These are phyloP conservation scores for Aporrectodea caliginosa DNA, from an alignment of 1,140 invertebrate species.

Conservation along the genomic window DNA sequence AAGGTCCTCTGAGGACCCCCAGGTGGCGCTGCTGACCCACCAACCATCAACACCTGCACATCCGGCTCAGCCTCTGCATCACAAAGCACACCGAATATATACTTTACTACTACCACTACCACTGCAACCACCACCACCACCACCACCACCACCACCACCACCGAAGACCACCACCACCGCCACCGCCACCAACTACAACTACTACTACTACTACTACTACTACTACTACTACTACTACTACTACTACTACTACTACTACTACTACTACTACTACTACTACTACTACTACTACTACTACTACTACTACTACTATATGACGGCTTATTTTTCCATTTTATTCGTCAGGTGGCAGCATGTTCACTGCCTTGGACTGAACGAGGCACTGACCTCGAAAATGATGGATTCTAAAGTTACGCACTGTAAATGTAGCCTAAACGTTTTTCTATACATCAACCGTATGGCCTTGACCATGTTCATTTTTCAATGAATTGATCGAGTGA, in stretches of 20 bases:
- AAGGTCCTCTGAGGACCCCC: not conserved
- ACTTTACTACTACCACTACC: not conserved
- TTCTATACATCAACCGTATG: too few relatives aligned
- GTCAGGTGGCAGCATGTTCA: too few relatives aligned
- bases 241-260: conserved; percentile 2
- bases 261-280: not conserved
- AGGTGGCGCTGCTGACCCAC: not conserved
- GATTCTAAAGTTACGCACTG: too few relatives aligned
- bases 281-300: conserved; percentile 3
- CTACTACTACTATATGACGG: conserved; percentile 3
- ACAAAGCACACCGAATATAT: too few relatives aligned
- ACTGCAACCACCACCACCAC: not conserved
- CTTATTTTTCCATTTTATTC: too few relatives aligned
- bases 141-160: not conserved
- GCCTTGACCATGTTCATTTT: too few relatives aligned
- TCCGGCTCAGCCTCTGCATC: not conserved
- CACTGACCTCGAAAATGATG: too few relatives aligned
- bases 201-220: conserved; percentile 2
- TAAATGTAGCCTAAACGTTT: too few relatives aligned
- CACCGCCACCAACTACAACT: not conserved
- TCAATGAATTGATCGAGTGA: too few relatives aligned
- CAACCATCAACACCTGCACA: too few relatives aligned
- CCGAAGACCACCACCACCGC: not conserved
- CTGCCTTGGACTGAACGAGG: too few relatives aligned
- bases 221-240: conserved; percentile 3